Evolutionary conservation across 2,113 vertebrate species (phyloP), one percentile per base, ranked within the genome.

Genomic region (Leuciscus idus): DNA sequence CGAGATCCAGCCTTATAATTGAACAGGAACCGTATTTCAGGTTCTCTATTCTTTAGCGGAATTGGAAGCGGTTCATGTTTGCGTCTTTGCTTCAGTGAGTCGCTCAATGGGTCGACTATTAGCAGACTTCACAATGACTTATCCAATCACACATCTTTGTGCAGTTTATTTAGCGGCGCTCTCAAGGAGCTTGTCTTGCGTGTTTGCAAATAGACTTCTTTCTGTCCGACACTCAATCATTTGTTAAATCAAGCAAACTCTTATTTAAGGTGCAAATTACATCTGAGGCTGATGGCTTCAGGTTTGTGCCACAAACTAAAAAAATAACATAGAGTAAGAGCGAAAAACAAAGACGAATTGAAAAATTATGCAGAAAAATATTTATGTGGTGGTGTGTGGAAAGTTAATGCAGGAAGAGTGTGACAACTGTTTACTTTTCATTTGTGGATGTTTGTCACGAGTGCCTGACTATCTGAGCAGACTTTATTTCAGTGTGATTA

Each of bases 1-100:
- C 81, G 75, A 79, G 85, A 73, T 86, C 81, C 70, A 91, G 86
- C 81, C 87, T 81, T 66, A 33, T 85, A 80, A 81, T 86, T 89
- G 84, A 88, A 81, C 46, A 33, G 36, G 26, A 73, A 73, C 89
- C 17, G 59, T 78, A 85, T 77, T 74, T 80, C 48, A 55, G 43
- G n/a, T 66, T 66, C 39, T 74, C 57, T 48, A 28, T 59, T 88
- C 73, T 80, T 46, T 55, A 74, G 62, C 10, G 0, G 62, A 80
- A 66, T 78, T 28, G 43, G 39, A 28, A 6, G 1, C 12, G 2
- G 6, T 57, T 78, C 6, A 19, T 15, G 26, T 76, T 76, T 52
- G 39, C 1, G 6, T 7, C 23, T 55, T 36, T 15, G 23, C 33
- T 55, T 19, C 68, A 59, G 13, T 39, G n/a, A 66, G 21, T 15